Evolutionary conservation across 1,140 invertebrate species (phyloP).

Genomic region (Helicoverpa zea): DNA sequence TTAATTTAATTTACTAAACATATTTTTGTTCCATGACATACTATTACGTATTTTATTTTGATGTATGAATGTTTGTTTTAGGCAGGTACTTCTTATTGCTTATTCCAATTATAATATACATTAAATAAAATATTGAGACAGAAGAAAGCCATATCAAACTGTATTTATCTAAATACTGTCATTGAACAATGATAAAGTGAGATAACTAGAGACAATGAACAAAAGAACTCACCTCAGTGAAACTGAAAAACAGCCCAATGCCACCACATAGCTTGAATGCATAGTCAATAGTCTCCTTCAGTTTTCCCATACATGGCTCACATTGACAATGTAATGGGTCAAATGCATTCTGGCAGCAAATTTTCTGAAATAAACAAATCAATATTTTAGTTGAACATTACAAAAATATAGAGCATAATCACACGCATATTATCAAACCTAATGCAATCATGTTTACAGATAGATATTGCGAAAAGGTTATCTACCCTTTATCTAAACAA

Average conservation of each 20-base stretch:
- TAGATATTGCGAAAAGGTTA: background rate
- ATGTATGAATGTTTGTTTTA: background rate
- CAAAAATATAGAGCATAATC: background rate
- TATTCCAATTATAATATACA: background rate
- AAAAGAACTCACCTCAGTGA: constrained; percentile 94
- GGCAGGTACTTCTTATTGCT: background rate
- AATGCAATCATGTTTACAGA: background rate
- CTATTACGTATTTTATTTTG: too few species aligned
- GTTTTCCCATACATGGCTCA: constrained; percentile 90
- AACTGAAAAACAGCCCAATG: constrained; percentile 98
- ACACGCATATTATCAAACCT: background rate
- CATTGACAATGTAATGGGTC: constrained; percentile 87
- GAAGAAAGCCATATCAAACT: background rate
- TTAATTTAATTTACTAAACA: too few species aligned
- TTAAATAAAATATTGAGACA: background rate
- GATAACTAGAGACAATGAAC: constrained; percentile 1
- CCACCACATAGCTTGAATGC: constrained; percentile 97
- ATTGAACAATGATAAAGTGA: constrained; percentile 24
- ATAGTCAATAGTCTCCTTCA: constrained; percentile 93
- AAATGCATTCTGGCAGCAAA: constrained; percentile 75
- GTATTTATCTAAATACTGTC: constrained; percentile 1
- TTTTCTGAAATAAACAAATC: constrained; percentile 77
- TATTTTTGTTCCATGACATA: too few species aligned
- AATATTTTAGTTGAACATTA: background rate
- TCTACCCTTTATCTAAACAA: background rate